Conservation (phyloP, 2,888 invertebrate genomes). For the Pecten maximus region DNA sequence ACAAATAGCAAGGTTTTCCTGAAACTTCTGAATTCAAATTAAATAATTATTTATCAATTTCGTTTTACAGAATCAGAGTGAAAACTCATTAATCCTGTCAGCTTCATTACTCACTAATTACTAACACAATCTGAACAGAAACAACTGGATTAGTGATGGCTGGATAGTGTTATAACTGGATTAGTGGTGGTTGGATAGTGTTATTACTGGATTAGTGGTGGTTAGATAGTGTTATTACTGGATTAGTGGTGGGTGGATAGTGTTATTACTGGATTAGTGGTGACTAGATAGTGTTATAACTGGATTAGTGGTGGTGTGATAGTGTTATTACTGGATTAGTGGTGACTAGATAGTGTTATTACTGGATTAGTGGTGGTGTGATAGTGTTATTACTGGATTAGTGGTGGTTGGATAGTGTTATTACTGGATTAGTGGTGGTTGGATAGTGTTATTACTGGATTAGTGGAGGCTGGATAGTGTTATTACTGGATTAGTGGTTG, state of each 20-base stretch:
- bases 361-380: not conserved
- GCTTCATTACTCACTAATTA: not conserved
- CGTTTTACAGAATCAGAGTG: not conserved
- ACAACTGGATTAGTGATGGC: too few species aligned
- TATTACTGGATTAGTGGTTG: not conserved
- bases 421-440: not conserved
- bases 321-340: not conserved
- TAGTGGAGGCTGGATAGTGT: not conserved
- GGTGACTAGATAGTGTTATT: not conserved
- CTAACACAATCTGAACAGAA: not conserved
- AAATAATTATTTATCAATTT: constrained; percentile 12
- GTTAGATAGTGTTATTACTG: not conserved
- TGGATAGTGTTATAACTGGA: not conserved
- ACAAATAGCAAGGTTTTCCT: not conserved
- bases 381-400: not conserved
- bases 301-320: not conserved
- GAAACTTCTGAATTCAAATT: not conserved
- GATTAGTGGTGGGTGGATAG: not conserved
- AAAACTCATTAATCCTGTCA: not conserved
- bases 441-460: not conserved
- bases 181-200: not conserved
- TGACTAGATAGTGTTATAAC: not conserved
- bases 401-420: not conserved
- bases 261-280: not conserved
- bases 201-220: not conserved